Evolutionary conservation across 2,113 vertebrate species (phyloP), one percentile per base, ranked within the genome.

Genomic region (Ammospiza caudacuta): DNA sequence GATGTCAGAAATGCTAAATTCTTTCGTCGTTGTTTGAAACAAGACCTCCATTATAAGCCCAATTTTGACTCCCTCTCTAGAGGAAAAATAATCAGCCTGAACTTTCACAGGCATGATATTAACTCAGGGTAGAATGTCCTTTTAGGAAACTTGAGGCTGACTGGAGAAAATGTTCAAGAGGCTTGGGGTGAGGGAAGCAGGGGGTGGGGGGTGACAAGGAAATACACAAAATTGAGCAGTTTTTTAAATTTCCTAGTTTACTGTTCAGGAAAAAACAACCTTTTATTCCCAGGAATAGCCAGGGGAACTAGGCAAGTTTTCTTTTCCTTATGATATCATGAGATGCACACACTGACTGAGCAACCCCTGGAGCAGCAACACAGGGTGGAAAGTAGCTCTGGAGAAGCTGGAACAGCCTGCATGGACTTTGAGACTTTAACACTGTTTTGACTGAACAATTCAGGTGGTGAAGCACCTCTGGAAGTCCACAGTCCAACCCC

Each of bases 31-130:
- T 73, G 54, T 83, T 78, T 85, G 91, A 92, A 94, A 94, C 94
- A 95, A 95, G 87, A 92, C 87, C 35, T 95, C 82, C 93, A 94
- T 95, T 94, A 95, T 92, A 79, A 95, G 63, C 43, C 58, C 0
- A 94, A 83, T 91, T 94, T 91, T 95, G 27, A 96, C 67, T 87
- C 75, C 69, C 47, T 66, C 87, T 88, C 85, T 59, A 88, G 63
- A 90, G 1, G 43, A 87, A 95, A 95, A 96, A 93, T 83, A 91
- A 95, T 91, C 91, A 85, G 93, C 67, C 67, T 90, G 67, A 95
- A 88, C 70, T 86, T 92, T 89, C 75, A 85, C 25, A 90, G 46
- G 55, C 87, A 39, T 62, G 83, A 79, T 85, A 80, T 73, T 94
- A 92, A 76, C 63, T 67, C 55, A 39, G 70, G 63, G 70, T 85